These are phyloP conservation scores for Xanthia togata DNA, from an alignment of 2,888 invertebrate species.

Conservation along the genomic window DNA sequence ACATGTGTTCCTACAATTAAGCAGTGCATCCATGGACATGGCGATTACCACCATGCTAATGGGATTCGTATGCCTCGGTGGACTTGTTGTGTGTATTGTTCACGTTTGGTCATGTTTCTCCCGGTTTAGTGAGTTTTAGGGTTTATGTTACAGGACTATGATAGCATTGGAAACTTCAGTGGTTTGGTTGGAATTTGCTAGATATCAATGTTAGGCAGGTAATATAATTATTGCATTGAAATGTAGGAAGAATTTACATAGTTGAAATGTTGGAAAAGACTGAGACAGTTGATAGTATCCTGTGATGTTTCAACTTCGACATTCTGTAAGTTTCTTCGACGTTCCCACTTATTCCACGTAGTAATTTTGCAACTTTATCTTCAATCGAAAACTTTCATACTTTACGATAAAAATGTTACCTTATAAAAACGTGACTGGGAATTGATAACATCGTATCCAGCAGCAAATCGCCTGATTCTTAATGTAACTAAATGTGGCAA, in stretches of 20 bases:
- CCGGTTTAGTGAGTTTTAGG: constrained; percentile 20
- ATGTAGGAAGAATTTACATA: not conserved
- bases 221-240: not conserved
- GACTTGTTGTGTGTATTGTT: constrained; percentile 56
- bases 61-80: constrained; percentile 74
- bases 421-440: constrained; percentile 30
- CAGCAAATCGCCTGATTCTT: constrained; percentile 20
- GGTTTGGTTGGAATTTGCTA: not conserved
- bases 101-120: constrained; percentile 22
- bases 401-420: constrained; percentile 12
- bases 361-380: constrained; percentile 28
- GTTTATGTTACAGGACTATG: not conserved
- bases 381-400: constrained; percentile 27
- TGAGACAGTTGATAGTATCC: not conserved
- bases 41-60: constrained; percentile 84
- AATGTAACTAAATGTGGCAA: constrained; percentile 17
- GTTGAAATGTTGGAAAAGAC: not conserved
- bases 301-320: not conserved
- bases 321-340: constrained; percentile 1
- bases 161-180: not conserved
- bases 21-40: constrained; percentile 68
- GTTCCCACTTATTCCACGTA: not conserved
- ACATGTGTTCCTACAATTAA: constrained; percentile 26
- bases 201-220: not conserved
- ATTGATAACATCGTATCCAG: constrained; percentile 41